These are phyloP conservation scores for Mercenaria mercenaria DNA, from an alignment of 1,140 invertebrate genomes.

Conservation along the genomic window DNA sequence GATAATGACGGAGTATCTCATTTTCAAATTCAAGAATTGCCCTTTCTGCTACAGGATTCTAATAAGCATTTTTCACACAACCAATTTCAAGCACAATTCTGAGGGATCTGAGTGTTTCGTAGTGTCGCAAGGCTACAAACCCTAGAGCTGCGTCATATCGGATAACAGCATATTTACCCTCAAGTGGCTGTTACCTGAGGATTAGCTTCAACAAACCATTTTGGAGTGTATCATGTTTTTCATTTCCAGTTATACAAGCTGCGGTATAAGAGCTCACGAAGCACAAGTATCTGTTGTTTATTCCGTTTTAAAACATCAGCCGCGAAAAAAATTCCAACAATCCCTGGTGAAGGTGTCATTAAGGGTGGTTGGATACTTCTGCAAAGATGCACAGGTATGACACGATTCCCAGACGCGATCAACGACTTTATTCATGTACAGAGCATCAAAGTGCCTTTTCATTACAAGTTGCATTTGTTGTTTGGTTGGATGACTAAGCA, in stretches of 20 bases:
- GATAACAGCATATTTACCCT: conserved; percentile 63
- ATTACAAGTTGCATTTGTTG: conserved; percentile 60
- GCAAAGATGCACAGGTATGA: conserved; percentile 55
- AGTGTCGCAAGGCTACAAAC: conserved; percentile 51
- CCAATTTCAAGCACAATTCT: conserved; percentile 62
- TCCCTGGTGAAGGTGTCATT: conserved; percentile 34
- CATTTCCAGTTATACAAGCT: conserved; percentile 29
- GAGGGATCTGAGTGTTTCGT: conserved; percentile 35
- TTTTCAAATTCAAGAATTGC: conserved; percentile 36
- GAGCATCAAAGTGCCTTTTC: conserved; percentile 64
- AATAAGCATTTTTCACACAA: conserved; percentile 62
- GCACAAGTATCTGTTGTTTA: conserved; percentile 35
- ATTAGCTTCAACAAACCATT: conserved; percentile 10
- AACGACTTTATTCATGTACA: conserved; percentile 44
- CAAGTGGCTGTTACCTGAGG: conserved; percentile 43
- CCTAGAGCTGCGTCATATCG: conserved; percentile 64
- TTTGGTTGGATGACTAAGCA: conserved; percentile 59
- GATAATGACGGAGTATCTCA: conserved; percentile 3
- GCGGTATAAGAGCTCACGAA: conserved; percentile 55
- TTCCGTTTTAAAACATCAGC: conserved; percentile 59
- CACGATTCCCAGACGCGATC: conserved; percentile 14
- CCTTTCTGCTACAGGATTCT: too few species aligned
- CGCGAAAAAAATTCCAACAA: conserved; percentile 61
- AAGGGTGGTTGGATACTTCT: conserved; percentile 27
- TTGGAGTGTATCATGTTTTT: too few species aligned